Evolutionary conservation across 1,140 invertebrate genomes (phyloP), one percentile per base, ranked within the genome.

Genomic region (Trichonephila inaurata): DNA sequence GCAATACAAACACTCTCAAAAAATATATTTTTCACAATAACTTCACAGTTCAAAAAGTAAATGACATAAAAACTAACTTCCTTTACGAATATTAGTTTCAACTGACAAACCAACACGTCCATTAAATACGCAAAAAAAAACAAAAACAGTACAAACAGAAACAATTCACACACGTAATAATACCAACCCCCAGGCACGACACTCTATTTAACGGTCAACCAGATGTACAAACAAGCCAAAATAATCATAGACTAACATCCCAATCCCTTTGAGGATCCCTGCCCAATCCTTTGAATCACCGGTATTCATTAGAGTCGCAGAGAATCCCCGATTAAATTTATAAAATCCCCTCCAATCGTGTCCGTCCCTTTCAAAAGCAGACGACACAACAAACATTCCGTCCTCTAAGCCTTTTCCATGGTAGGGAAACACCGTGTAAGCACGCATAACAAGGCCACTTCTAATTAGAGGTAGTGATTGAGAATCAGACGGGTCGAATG

Each of bases 261-360:
- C 28, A 77, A 33, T 16, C 72, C 28, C 72, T 77, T 77, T 77
- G 7, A 24, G 16, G 3, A 77, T 77, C 72, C 28, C 10, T 18
- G 0, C 6, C 19, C 72, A 77, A 77, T 77, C 72, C 72, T 64
- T 64, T 64, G 21, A 64, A 64, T 64, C 62, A 21, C 62, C 28
- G 33, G 72, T 33, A 77, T 77, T 40, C 72, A 40, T 77, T 77
- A 77, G 72, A 77, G 82, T 33, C n/a, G 21, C 44, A 58, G 8
- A 85, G 82, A 51, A 51, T 51, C 51, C 51, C n/a, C 82, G 82
- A 85, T 85, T 85, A 24, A 85, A 85, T 85, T 85, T 85, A 85
- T 60, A 60, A 85, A 85, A 85, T 85, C 82, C 82, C 82, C 40
- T 64, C 16, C 62, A 51, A 51, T 51, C 51, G 51, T 51, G 7